Evolutionary conservation across 2,888 invertebrate species (phyloP), one percentile per base, ranked within the genome.

Genomic region (Eupeodes luniger): DNA sequence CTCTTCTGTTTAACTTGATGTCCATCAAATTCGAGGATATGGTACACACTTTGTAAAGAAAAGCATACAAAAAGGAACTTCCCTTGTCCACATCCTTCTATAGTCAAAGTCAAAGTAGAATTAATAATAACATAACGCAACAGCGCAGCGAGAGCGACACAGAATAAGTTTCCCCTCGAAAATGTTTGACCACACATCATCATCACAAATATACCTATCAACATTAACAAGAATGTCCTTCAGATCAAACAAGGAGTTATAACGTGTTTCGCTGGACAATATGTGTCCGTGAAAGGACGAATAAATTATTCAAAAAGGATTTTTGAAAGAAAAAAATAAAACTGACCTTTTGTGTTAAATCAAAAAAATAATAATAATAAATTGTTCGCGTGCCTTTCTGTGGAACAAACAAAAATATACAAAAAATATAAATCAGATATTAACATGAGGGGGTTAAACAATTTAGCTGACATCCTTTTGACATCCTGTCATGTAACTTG

Each of bases 371-470:
- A 44, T 57, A 36, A 44, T 14, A 47, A 47, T 16, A 86, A 88
- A 88, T 85, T 88, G 88, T 85, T 85, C 88, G 88, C 88, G 88
- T 81, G 85, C 88, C 85, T 59, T 70, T 40, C 16, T n/a, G 59
- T 27, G 27, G 27, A 27, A 27, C 27, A 66, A 61, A 16, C 14
- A 19, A 70, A 62, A 9, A 64, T 67, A 44, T 14, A 53, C 7
- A 47, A 62, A 53, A 49, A 53, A 16, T 69, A 40, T 27, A 61
- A 61, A 69, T 47, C 66, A 27, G 53, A 53, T 53, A 53, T 59
- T 61, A 55, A 61, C 27, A 55, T 55, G 69, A 66, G 66, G 81
- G 85, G 83, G 88, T 85, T 82, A 75, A 79, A 64, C 51, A 78
- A 70, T 70, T 69, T 40, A 49, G 72, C 75, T 88, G 85, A 88